Conservation (phyloP, 1,140 invertebrate species). For the Diorhabda sublineata region DNA sequence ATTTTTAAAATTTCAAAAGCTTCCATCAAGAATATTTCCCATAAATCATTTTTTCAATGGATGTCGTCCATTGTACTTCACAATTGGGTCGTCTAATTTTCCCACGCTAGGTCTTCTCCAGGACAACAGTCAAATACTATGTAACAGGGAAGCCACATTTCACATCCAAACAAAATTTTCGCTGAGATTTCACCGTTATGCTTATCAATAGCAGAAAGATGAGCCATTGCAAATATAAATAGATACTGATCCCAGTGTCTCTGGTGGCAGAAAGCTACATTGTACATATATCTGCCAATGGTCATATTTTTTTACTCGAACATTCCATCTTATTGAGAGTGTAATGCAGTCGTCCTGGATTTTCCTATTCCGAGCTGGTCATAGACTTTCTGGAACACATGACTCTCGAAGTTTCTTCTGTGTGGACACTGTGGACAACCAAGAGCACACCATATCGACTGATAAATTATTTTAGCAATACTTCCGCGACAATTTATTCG, state of each 20-base stretch:
- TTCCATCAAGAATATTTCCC: no score
- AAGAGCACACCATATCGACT: no score
- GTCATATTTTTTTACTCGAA: slow-evolving; percentile 20
- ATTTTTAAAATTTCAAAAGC: no score
- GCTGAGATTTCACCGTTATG: neutral
- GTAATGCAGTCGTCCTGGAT: slow-evolving; percentile 7
- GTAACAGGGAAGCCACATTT: slow-evolving; percentile 5
- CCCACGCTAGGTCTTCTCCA: neutral
- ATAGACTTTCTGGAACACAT: no score
- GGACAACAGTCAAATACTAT: neutral
- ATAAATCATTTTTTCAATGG: slow-evolving; percentile 25
- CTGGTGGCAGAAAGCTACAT: slow-evolving; percentile 21
- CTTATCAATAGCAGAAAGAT: slow-evolving; percentile 21
- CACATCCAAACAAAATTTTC: neutral
- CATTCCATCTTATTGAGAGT: slow-evolving; percentile 23
- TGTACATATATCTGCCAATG: slow-evolving; percentile 21
- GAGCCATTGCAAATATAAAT: slow-evolving; percentile 29
- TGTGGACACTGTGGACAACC: no score
- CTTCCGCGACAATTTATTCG: no score
- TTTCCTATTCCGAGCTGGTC: no score
- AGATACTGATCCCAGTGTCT: slow-evolving; percentile 14
- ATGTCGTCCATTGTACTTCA: neutral
- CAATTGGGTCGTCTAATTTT: neutral
- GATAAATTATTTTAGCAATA: no score
- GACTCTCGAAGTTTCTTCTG: no score